Evolutionary conservation across 1,140 invertebrate genomes (phyloP), one percentile per base, ranked within the genome.

Genomic region (Trichomalopsis sarcophagae): DNA sequence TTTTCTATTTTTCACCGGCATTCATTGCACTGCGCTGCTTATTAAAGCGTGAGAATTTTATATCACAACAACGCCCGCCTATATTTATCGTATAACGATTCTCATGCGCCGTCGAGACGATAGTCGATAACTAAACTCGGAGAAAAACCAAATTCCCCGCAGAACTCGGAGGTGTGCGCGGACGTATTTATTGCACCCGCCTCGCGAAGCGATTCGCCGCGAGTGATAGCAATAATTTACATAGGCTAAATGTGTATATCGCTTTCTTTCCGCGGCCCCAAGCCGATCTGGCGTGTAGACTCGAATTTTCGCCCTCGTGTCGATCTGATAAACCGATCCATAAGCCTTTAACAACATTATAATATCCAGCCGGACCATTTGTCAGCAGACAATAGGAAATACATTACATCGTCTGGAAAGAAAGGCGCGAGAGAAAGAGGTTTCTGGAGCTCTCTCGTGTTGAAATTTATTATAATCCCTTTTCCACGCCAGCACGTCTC

Each of bases 331-430:
- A 84, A 62, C 71, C 27, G 82, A 73, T 78, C 68, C 68, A 27
- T 44, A 40, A 55, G 17, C 4, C 27, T 44, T n/a, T 36, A 79
- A 78, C 82, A 79, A 77, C 40, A 27, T 84, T 73, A 79, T 84
- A 84, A 84, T 33, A 71, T 76, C 33, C 62, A 40, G 9, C 6
- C 40, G 68, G n/a, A 40, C 40, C 68, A 84, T 80, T 84, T 84
- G 83, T 80, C 77, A 80, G 68, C 6, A 69, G 68, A 80, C 83
- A 84, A 80, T 84, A 33, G 76, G 33, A 80, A 80, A 84, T 84
- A 84, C 68, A 80, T 84, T 84, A 84, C 1, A 44, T 44, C 74
- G 50, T 27, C 73, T 40, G 40, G 9, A 44, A 10, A 14, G 62
- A 68, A 50, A n/a, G 50, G 17, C 17, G 7, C 17, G 55, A 21